Evolutionary conservation across 2,797 vertebrate genomes (phyloP), one percentile per base, ranked within the genome.

Genomic region (Crocidura indochinensis): DNA sequence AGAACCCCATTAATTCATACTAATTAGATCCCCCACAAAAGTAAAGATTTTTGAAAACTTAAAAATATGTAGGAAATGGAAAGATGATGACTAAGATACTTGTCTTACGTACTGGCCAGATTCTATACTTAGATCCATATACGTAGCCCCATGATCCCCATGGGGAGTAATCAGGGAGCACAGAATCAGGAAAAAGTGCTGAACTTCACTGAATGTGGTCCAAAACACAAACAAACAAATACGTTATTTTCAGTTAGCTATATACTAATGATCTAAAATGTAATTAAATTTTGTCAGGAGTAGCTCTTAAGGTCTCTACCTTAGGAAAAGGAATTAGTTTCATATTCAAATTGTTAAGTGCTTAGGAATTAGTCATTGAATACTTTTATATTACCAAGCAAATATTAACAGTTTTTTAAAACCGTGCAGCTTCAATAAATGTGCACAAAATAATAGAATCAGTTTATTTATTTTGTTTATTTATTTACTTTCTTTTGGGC

Each of bases 1-100:
- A 81, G 31, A 79, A 82, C 31, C 38, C 90, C 47, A 86, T 90
- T 93, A 92, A 90, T 92, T 85, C 53, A 81, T 88, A 78, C 51
- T 88, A 84, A 94, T 86, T 81, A 80, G n/a, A 29, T 64, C 26
- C 19, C 62, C 19, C 62, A 27, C 75, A 87, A 88, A 84, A 19
- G 6, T 76, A 83, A 75, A 62, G 72, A 12, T 92, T 86, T 47
- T 20, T 3, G 75, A 88, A 88, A 78, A 8, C 53, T 92, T 49
- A 67, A 91, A 91, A 87, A 80, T 78, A 83, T 27, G 75, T 46
- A 67, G 4, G 19, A 60, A 60, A 17, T 60, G 56, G 19, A 60
- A 20, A 60, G 56, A 19, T 60, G 22, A 60, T 60, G 19, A 7
- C 3, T 60, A 20, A 60, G 56, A 60, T 20, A 60, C 17, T 60